phyloP scores from a whole-genome alignment of 2,113 vertebrate species.

The Charadrius vociferus region DNA sequence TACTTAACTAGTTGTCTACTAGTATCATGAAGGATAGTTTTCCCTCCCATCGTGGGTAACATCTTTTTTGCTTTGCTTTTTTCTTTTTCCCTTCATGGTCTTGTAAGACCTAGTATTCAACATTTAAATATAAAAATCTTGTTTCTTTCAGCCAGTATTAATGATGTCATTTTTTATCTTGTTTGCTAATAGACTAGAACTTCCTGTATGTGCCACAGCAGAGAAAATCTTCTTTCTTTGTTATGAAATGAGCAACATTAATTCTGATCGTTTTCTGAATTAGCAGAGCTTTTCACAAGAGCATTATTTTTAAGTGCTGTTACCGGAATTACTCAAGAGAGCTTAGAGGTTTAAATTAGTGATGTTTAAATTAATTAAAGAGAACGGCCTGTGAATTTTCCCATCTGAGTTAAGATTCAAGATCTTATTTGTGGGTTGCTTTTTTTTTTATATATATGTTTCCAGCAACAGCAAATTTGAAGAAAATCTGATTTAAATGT shows the following conservation, averaged over 20 bases:
- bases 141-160: neutral
- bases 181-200: neutral
- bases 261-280: conserved; percentile 28
- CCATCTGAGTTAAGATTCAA: conserved; percentile 5
- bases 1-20: neutral
- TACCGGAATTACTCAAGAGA: conserved; percentile 48
- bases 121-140: neutral
- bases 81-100: neutral
- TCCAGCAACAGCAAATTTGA: conserved; percentile 14
- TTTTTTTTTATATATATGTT: neutral
- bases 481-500: conserved; percentile 31
- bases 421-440: neutral
- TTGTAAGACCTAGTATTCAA: neutral
- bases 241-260: conserved; percentile 17
- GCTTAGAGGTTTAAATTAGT: conserved; percentile 42
- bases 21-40: neutral
- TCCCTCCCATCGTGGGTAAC: neutral
- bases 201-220: neutral
- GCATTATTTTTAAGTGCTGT: conserved; percentile 47
- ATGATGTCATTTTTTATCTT: neutral
- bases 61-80: neutral
- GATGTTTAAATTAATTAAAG: conserved; percentile 63
- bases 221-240: neutral
- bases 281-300: conserved; percentile 28
- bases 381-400: conserved; percentile 29